Conservation (phyloP, 2,113 vertebrate species). For the Corydoras sp. region DNA sequence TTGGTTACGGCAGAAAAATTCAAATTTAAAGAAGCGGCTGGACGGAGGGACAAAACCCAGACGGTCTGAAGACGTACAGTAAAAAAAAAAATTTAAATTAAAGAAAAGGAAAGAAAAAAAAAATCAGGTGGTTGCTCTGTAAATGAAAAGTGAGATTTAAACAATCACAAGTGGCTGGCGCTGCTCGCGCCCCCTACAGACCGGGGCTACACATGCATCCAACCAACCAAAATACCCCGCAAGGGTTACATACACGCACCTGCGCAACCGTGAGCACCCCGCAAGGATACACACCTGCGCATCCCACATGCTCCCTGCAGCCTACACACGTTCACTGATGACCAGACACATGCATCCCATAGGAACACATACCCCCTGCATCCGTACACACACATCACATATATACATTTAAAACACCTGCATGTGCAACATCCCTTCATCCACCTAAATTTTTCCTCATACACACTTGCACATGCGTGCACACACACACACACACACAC, state of each 20-base stretch:
- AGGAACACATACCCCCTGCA: too few species aligned
- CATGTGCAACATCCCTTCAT: too few species aligned
- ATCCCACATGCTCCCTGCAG: not conserved
- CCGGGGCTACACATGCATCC: not conserved
- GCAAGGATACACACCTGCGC: not conserved
- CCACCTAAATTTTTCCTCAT: not conserved
- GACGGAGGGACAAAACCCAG: not conserved
- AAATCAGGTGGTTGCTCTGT: not conserved
- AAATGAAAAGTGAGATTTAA: too few species aligned
- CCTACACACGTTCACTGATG: too few species aligned
- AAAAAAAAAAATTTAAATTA: not conserved
- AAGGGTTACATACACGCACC: not conserved
- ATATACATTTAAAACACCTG: too few species aligned
- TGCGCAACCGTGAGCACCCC: not conserved
- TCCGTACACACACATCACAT: too few species aligned
- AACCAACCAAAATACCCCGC: not conserved
- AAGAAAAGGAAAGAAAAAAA: too few species aligned
- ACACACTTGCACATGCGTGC: not conserved
- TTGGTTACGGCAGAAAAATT: too few species aligned
- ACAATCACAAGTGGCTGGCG: constrained; percentile 6
- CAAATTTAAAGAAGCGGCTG: too few species aligned
- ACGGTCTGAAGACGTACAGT: not conserved
- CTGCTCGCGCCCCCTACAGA: not conserved
- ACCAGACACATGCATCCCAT: too few species aligned
- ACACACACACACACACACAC: not conserved